A percentile compares a stretch with the other conserved stretches of the same genome.
phyloP scores from a whole-genome alignment of 2,888 invertebrate genomes.

The Apotomis capreana region DNA sequence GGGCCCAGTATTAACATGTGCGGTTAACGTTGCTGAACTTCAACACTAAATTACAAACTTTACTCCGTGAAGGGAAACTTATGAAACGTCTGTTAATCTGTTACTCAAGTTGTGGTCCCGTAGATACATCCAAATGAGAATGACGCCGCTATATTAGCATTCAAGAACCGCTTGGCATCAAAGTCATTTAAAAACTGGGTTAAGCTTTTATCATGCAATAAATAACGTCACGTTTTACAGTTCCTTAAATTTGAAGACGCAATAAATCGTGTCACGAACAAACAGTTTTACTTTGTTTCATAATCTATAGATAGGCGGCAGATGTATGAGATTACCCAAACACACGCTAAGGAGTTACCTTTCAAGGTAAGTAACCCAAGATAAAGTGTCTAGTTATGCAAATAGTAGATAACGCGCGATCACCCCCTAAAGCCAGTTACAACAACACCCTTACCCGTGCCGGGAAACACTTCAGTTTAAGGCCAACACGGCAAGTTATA shows the following conservation, averaged over 20 bases:
- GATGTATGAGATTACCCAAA: slow-evolving; percentile 26
- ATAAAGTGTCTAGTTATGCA: slow-evolving; percentile 42
- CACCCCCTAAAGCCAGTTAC: slow-evolving; percentile 25
- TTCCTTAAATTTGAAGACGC: slow-evolving; percentile 34
- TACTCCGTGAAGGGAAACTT: slow-evolving; percentile 47
- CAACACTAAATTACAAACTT: slow-evolving; percentile 56
- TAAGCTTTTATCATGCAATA: slow-evolving; percentile 24
- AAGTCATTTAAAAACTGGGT: slow-evolving; percentile 35
- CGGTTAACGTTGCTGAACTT: slow-evolving; percentile 48
- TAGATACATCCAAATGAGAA: slow-evolving; percentile 40
- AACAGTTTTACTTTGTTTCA: slow-evolving; percentile 16
- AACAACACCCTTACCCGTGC: slow-evolving; percentile 25
- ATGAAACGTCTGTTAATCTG: slow-evolving; percentile 56
- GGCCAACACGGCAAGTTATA: background rate
- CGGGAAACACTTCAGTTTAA: slow-evolving; percentile 2
- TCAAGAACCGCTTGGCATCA: slow-evolving; percentile 16
- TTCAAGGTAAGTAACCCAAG: slow-evolving; percentile 36
- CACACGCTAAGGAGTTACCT: slow-evolving; percentile 34
- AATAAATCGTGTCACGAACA: slow-evolving; percentile 37
- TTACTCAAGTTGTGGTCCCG: slow-evolving; percentile 43
- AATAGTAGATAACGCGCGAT: slow-evolving; percentile 39
- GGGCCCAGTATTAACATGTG: slow-evolving; percentile 45
- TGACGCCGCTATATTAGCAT: slow-evolving; percentile 32
- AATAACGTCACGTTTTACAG: slow-evolving; percentile 37
- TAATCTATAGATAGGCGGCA: slow-evolving; percentile 8